Percentiles rank a stretch among this genome's conserved stretches.
phyloP scores from a whole-genome alignment of 2,113 vertebrate genomes.

The Sialia sialis region DNA sequence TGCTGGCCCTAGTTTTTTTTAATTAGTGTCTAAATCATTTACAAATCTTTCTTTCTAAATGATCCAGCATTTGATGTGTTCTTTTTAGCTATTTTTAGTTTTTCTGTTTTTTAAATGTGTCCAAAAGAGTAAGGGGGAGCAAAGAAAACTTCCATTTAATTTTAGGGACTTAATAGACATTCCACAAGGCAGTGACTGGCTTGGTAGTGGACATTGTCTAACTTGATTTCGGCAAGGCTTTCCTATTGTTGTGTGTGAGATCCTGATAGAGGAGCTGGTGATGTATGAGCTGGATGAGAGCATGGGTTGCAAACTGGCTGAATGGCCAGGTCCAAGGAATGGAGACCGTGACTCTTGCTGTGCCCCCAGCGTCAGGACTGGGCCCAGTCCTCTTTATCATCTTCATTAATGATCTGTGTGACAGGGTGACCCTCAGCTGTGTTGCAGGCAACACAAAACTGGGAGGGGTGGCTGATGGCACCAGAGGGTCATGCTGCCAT shows the following conservation, averaged over 20 bases:
- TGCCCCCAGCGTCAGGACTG: background rate
- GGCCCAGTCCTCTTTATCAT: background rate
- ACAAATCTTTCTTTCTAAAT: background rate
- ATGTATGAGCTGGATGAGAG: background rate
- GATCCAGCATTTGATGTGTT: background rate
- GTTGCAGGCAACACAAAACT: background rate
- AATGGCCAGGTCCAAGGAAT: background rate
- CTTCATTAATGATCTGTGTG: background rate
- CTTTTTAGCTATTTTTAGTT: background rate
- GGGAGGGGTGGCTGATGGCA: background rate
- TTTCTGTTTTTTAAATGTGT: background rate
- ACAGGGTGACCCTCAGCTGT: background rate
- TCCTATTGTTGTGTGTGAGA: background rate
- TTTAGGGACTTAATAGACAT: background rate
- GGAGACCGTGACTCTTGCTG: background rate
- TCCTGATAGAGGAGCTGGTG: background rate
- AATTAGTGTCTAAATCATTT: background rate
- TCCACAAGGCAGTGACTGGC: background rate
- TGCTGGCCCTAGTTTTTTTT: background rate
- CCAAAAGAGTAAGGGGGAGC: background rate
- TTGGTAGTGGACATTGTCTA: background rate
- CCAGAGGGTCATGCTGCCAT: rapidly evolving
- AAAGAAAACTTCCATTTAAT: background rate
- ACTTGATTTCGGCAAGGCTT: background rate
- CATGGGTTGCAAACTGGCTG: background rate